phyloP scores from a whole-genome alignment of 2,888 invertebrate species.

The Stratiomys singularior region DNA sequence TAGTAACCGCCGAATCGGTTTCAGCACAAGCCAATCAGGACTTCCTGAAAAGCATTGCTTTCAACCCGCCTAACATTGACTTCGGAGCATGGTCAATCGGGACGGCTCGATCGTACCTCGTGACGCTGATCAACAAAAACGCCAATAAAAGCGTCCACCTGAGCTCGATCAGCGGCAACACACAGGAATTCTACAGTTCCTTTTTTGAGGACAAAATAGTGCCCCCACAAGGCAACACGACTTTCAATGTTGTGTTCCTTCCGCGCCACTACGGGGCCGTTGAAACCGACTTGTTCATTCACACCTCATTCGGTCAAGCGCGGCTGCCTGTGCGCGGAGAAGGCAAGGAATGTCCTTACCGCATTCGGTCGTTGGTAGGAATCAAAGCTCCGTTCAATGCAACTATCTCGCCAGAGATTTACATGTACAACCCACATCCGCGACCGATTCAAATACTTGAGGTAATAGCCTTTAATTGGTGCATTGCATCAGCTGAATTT shows the following conservation, averaged over 20 bases:
- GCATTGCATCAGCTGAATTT: background rate
- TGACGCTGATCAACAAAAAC: slow-evolving; percentile 88
- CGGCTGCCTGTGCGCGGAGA: slow-evolving; percentile 86
- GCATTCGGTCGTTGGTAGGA: slow-evolving; percentile 85
- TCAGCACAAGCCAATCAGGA: slow-evolving; percentile 54
- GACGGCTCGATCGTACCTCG: slow-evolving; percentile 85
- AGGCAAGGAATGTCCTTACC: slow-evolving; percentile 90
- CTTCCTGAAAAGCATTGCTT: slow-evolving; percentile 60
- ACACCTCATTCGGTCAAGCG: slow-evolving; percentile 92
- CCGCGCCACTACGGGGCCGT: slow-evolving; percentile 90
- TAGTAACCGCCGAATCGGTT: slow-evolving; percentile 30
- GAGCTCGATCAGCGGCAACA: slow-evolving; percentile 93
- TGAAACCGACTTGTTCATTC: slow-evolving; percentile 89
- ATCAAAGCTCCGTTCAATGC: slow-evolving; percentile 92
- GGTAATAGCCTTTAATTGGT: slow-evolving; percentile 63
- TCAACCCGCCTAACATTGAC: slow-evolving; percentile 67
- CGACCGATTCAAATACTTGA: slow-evolving; percentile 85
- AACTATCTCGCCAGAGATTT: slow-evolving; percentile 86
- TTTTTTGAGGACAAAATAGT: slow-evolving; percentile 97
- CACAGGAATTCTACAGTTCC: slow-evolving; percentile 95
- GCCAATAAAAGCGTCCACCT: slow-evolving; percentile 88
- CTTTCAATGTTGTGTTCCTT: slow-evolving; percentile 95
- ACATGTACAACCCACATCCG: slow-evolving; percentile 94
- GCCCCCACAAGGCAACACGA: slow-evolving; percentile 90
- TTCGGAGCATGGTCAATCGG: slow-evolving; percentile 81